These are phyloP conservation scores for Tribolium castaneum DNA, from an alignment of 1,140 invertebrate species.

Conservation along the genomic window DNA sequence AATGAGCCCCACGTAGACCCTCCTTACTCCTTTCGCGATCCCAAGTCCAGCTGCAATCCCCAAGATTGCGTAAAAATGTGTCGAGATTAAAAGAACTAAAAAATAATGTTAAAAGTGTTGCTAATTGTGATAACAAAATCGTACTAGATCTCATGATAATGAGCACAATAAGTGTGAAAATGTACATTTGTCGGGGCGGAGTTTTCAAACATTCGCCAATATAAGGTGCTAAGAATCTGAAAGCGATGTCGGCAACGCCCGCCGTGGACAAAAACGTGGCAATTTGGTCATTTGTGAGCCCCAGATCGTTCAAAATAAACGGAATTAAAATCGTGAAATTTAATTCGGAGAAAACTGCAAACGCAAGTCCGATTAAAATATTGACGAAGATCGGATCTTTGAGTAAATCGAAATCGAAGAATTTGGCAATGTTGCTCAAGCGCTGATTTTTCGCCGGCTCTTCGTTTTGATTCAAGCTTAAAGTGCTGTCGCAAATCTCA, in stretches of 20 bases:
- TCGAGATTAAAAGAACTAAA: conserved; percentile 47
- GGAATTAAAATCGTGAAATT: conserved; percentile 78
- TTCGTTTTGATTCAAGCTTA: not conserved
- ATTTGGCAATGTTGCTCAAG: conserved; percentile 67
- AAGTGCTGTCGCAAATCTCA: not conserved
- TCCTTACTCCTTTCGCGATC: conserved; percentile 72
- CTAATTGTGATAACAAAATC: conserved; percentile 15
- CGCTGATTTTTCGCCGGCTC: conserved; percentile 53
- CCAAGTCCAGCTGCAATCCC: conserved; percentile 69
- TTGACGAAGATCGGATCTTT: conserved; percentile 75
- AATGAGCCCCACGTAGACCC: conserved; percentile 74
- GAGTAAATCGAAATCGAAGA: conserved; percentile 75
- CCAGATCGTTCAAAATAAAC: conserved; percentile 74
- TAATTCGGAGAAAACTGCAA: conserved; percentile 75
- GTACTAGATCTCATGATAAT: conserved; percentile 61
- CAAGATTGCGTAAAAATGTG: conserved; percentile 44
- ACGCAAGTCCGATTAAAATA: conserved; percentile 74
- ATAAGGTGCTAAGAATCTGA: conserved; percentile 72
- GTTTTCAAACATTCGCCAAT: conserved; percentile 65
- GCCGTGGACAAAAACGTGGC: conserved; percentile 72
- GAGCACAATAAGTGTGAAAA: conserved; percentile 60
- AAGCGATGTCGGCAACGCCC: conserved; percentile 70
- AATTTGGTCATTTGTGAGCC: conserved; percentile 68
- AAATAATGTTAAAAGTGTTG: conserved; percentile 1
- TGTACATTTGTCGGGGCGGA: conserved; percentile 60